Evolutionary conservation across 1,140 invertebrate species (phyloP), one percentile per base, ranked within the genome.

Genomic region (Steinernema khuongi): DNA sequence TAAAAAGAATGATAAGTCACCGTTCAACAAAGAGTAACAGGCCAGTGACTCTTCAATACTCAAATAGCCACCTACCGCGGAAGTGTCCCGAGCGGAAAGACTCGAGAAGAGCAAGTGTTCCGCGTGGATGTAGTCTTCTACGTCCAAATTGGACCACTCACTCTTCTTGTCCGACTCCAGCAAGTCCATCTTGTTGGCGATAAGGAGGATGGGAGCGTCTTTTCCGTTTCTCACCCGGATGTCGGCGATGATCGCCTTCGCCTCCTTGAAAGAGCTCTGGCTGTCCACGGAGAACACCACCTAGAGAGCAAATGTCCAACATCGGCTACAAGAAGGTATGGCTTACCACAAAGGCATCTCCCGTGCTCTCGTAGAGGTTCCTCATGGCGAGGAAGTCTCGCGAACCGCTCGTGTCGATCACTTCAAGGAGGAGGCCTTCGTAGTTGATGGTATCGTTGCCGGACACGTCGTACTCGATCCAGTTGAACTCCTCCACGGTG

Each of bases 401-500:
- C 14, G 78, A 79, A 4, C 82, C 82, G 31, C 74, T 76, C 18
- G 80, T 84, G 67, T 83, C 82, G 32, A 83, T 83, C 1, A 83
- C 71, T 73, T 81, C 17, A 73, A 77, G 30, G 19, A 36, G 22
- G 29, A 41, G 0, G 7, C 19, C 43, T 0, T 67, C 1, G 78
- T 79, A 31, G 31, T 31, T 28, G 26, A 18, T 26, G 44, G 50
- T 70, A 29, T 44, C 67, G 31, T 70, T 75, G 29, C 74, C 71
- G 36, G 32, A 74, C 26, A 74, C 66, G 36, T 82, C 81, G 72
- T 85, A 83, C 60, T 83, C 82, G 36, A 83, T 79, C 84, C 83
- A 83, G 77, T 83, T 80, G 69, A 83, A 83, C 66, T 83, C 82
- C 70, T 83, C 84, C 4, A 83, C 83, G 1, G 81, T 83, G 0